Evolutionary conservation across 2,797 vertebrate species (phyloP).

Genomic region (Avahi laniger): DNA sequence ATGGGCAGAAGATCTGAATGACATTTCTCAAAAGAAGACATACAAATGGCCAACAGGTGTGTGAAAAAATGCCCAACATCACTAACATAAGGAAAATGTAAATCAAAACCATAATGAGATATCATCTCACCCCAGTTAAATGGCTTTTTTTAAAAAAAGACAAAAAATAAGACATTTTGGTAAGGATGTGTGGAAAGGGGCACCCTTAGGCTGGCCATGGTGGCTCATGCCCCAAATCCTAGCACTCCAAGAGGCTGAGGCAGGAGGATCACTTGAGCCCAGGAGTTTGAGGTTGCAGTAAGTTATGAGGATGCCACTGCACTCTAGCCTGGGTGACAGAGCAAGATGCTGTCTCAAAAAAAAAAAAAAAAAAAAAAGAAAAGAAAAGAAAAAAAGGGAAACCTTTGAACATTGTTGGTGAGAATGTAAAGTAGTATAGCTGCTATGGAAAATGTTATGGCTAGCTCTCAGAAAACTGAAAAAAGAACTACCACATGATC

Average conservation of each 20-base stretch:
- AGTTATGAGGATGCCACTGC: background rate
- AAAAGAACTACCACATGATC: background rate
- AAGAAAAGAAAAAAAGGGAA: background rate
- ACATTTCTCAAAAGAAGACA: background rate
- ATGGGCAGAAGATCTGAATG: background rate
- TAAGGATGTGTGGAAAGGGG: background rate
- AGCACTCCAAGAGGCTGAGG: background rate
- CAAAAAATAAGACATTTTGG: background rate
- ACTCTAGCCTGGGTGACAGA: background rate
- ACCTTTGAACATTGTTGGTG: background rate
- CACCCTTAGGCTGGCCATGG: background rate
- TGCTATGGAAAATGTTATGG: background rate
- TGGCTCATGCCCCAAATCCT: background rate
- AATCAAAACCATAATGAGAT: background rate
- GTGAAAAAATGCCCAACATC: background rate
- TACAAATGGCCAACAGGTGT: background rate
- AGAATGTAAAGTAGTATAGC: background rate
- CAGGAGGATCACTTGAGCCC: background rate
- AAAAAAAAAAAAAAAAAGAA: too few species aligned
- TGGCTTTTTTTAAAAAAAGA: background rate
- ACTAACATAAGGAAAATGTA: background rate
- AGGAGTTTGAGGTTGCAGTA: background rate
- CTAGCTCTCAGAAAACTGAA: background rate
- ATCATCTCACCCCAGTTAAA: background rate
- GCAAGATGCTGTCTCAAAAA: background rate